Base-by-base conservation (phyloP, 2,888 invertebrate genomes). In the Anthophora plumipes region DNA sequence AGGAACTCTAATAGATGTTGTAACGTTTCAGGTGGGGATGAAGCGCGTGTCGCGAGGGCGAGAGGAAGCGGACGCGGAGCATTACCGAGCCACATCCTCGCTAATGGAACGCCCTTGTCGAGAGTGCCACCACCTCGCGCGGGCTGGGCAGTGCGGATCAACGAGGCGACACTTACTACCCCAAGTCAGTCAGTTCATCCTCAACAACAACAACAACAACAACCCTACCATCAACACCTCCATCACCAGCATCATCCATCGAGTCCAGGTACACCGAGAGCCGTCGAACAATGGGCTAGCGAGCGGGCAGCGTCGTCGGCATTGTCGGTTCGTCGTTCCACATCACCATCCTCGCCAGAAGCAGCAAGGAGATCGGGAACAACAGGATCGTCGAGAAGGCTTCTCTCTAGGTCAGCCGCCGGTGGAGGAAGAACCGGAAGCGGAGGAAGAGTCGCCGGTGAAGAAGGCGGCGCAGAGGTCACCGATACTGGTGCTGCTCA, bases 61-160 rank as follows among this genome's bases (percentile, higher is more conserved):
- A 93, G 92, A 92, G 93, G 92, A 93, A 93, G 93, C 92, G 92
- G 92, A 91, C 93, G 92, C 91, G 92, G 92, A 92, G 93, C 90
- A 90, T 90, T 90, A 90, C 87, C 89, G 85, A 84, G 84, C 84
- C 82, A 86, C 89, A 89, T 90, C 90, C 89, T 92, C 91, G 92
- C 93, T 92, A 91, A 93, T 93, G 93, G 93, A 93, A 92, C 92
- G 89, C 89, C 91, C 91, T 90, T 92, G 91, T 89, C 92, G 90
- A 90, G 93, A 91, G 91, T 90, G 90, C 88, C 90, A 91, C 91
- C 91, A 90, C 91, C 92, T 91, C 92, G 92, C 88, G 92, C 92
- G 91, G 92, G 92, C 89, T 91, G 92, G 92, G 88, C 91, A 91
- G 92, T 91, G 91, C 92, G 91, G 84, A 89, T 87, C 71, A 87